Percentiles rank a stretch among this genome's conserved stretches.
phyloP scores from a whole-genome alignment of 2,113 vertebrate species.

The Limanda limanda region DNA sequence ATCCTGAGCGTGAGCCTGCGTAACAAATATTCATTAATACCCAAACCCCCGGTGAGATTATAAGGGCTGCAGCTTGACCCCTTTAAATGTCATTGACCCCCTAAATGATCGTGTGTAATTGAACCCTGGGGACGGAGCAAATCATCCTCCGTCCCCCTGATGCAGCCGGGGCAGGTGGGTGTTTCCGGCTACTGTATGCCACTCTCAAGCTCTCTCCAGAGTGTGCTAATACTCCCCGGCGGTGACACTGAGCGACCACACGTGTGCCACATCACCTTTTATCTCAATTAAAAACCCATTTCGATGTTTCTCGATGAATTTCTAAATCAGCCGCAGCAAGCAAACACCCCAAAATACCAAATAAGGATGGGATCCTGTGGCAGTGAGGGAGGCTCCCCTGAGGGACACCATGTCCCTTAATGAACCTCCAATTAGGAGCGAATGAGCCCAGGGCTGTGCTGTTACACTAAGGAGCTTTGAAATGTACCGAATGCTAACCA shows the following conservation, averaged over 20 bases:
- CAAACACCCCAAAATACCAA: slow-evolving; percentile 65
- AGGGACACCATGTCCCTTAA: slow-evolving; percentile 75
- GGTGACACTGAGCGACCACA: slow-evolving; percentile 58
- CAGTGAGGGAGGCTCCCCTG: slow-evolving; percentile 58
- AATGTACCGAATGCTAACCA: slow-evolving; percentile 74
- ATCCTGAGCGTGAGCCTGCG: slow-evolving; percentile 61
- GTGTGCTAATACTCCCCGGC: slow-evolving; percentile 44
- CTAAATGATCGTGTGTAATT: slow-evolving; percentile 74
- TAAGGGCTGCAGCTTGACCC: slow-evolving; percentile 64
- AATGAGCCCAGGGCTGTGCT: slow-evolving; percentile 75
- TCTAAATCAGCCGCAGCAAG: slow-evolving; percentile 67
- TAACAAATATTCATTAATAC: slow-evolving; percentile 67
- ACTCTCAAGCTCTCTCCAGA: slow-evolving; percentile 15
- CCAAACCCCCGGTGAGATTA: slow-evolving; percentile 46
- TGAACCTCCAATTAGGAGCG: slow-evolving; percentile 81
- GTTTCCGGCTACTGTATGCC: slow-evolving; percentile 24
- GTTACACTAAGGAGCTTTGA: slow-evolving; percentile 58
- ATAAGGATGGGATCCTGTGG: slow-evolving; percentile 61
- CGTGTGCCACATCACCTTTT: slow-evolving; percentile 55
- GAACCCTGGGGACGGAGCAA: slow-evolving; percentile 59
- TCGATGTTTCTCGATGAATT: slow-evolving; percentile 45
- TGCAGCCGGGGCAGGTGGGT: slow-evolving; percentile 66
- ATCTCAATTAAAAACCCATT: slow-evolving; percentile 77
- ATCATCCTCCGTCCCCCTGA: slow-evolving; percentile 30
- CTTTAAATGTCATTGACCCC: slow-evolving; percentile 69